Evolutionary conservation across 2,113 vertebrate species (phyloP).

Genomic region (Trogon surrucura): DNA sequence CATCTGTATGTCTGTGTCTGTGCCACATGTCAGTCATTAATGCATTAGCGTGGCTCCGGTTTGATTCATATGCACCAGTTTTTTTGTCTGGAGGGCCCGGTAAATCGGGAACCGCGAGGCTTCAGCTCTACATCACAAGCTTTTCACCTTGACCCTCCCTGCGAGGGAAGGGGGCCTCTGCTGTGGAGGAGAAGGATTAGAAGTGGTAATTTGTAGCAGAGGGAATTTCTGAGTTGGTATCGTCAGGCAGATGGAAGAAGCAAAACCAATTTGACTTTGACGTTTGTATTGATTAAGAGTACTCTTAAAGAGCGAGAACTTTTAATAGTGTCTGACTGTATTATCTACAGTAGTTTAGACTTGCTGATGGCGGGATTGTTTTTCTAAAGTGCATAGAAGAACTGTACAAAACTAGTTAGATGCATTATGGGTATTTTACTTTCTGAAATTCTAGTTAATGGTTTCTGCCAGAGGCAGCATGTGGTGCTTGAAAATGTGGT

Average conservation of each 20-base stretch:
- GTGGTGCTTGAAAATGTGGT: not conserved
- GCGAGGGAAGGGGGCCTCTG: not conserved
- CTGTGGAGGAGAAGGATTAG: not conserved
- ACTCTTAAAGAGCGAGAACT: not conserved
- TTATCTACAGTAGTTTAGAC: not conserved
- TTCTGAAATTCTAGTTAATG: slow-evolving; percentile 37
- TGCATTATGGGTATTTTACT: slow-evolving; percentile 39
- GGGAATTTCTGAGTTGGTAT: not conserved
- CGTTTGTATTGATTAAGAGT: slow-evolving; percentile 26
- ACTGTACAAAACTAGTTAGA: not conserved
- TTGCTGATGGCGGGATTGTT: not conserved
- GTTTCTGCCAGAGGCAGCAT: slow-evolving; percentile 7
- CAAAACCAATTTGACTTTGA: not conserved
- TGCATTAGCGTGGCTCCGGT: slow-evolving; percentile 82
- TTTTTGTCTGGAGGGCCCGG: slow-evolving; percentile 72
- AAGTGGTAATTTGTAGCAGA: slow-evolving; percentile 33
- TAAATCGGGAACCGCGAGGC: slow-evolving; percentile 44
- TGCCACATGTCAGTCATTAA: slow-evolving; percentile 88
- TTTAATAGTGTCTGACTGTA: not conserved
- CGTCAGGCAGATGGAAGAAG: not conserved
- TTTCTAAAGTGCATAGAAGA: not conserved
- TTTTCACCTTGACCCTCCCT: slow-evolving; percentile 70
- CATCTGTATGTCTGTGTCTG: slow-evolving; percentile 81
- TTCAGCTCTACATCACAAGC: slow-evolving; percentile 33
- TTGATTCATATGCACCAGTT: slow-evolving; percentile 79